Evolutionary conservation across 2,113 vertebrate genomes (phyloP).

Genomic region (Columbina picui): DNA sequence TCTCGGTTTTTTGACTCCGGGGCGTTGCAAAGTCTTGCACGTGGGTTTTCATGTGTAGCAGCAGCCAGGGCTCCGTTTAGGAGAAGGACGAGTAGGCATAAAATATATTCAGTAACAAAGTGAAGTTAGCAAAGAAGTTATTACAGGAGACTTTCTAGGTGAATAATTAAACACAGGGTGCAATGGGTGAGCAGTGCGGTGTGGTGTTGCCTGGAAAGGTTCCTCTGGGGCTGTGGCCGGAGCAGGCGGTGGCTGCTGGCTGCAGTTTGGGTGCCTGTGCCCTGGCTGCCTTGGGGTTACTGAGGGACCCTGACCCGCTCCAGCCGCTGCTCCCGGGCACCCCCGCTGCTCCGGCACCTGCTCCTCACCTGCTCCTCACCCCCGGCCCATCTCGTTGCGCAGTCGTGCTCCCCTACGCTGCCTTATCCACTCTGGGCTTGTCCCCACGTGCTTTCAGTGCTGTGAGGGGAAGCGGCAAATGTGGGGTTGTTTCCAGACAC

Average conservation of each 20-base stretch:
- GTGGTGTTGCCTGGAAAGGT: not conserved
- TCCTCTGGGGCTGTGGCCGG: not conserved
- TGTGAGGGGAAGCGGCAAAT: not conserved
- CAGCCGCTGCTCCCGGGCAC: not conserved
- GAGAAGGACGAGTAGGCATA: not conserved
- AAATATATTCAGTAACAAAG: not conserved
- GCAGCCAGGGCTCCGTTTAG: not conserved
- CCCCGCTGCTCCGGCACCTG: not conserved
- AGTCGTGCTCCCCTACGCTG: accelerated
- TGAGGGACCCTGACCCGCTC: too few species aligned
- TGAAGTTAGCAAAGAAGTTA: not conserved
- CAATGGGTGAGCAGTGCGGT: not conserved
- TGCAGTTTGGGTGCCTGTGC: not conserved
- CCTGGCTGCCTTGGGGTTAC: not conserved
- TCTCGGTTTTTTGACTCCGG: not conserved
- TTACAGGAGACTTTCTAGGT: not conserved
- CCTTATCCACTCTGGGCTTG: not conserved
- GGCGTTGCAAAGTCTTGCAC: accelerated
- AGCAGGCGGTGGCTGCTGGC: not conserved
- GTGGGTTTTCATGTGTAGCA: not conserved
- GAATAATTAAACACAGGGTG: not conserved
- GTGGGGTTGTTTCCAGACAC: not conserved
- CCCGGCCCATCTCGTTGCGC: accelerated
- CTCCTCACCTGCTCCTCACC: not conserved
- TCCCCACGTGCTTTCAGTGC: accelerated